Evolutionary conservation across 2,888 invertebrate species (phyloP), one percentile per base, ranked within the genome.

Genomic region (Drosophila antonietae): DNA sequence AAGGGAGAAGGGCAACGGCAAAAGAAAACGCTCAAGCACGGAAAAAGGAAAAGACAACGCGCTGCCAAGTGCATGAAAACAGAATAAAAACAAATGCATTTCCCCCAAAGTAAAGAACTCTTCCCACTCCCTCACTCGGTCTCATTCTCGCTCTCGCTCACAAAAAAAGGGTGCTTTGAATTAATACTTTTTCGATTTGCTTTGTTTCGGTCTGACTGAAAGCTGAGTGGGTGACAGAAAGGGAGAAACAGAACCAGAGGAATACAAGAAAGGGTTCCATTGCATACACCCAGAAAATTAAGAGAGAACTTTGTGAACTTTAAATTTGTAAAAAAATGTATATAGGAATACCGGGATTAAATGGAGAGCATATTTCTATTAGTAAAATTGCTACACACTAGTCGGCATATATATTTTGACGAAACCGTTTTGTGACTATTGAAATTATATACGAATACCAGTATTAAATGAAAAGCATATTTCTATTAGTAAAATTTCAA

Each of bases 111-210:
- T 68, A 61, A 44, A 56, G 20, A 57, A 20, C 35, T 44, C 51
- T 47, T n/a, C 31, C 2, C 28, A 41, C 35, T 12, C 52, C 9
- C 23, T 53, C 37, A 5, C 51, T n/a, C 20, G 3, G 9, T 14
- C 9, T 23, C 37, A 8, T 20, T 15, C 6, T 20, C 18, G 0
- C 20, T 33, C 35, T 20, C 20, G 18, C 51, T n/a, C 33, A 18
- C 31, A 18, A 31, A 76, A 80, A 78, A 68, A 67, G 80, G 73
- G 78, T 67, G 65, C 78, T 77, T 80, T 80, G 78, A 80, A 78
- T 78, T 78, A 78, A 80, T 76, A 72, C 77, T 80, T 80, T 78
- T 80, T 80, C 80, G 80, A 77, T 80, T 80, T 68, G 73, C 37
- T 73, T 68, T 80, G 58, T 80, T 63, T 52, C 46, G 53, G 46